Evolutionary conservation across 2,888 invertebrate species (phyloP), one percentile per base, ranked within the genome.

Genomic region (Gibbula magus): DNA sequence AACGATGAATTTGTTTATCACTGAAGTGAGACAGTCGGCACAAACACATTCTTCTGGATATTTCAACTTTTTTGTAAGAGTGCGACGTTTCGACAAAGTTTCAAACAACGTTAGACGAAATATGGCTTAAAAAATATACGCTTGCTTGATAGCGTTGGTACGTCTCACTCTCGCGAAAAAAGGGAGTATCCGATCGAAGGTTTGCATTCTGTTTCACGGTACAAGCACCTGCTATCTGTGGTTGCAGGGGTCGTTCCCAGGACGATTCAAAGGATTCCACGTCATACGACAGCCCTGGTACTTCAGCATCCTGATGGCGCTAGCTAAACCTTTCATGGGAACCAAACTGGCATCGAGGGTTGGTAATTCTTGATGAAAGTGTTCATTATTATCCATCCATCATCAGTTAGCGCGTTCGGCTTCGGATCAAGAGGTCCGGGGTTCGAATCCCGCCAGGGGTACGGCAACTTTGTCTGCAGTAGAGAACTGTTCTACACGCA

Each of bases 201-300:
- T 52, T 52, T 52, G 16, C 18, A 52, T 16, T 52, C 52, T 13
- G 52, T 13, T 13, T 13, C 10, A 13, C 18, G 16, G 13, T 10
- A 52, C 13, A 52, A 52, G 52, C 10, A 13, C 52, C 13, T 52
- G 10, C n/a, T n/a, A n/a, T n/a, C n/a, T n/a, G 10, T 45, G 22
- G 18, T 56, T 29, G 4, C 70, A 78, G 78, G 78, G 78, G 0
- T 67, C 78, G 0, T 78, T 78, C 25, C 78, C 78, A 22, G 78
- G 70, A 10, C 78, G 78, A 5, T 78, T 78, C 35, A 67, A 78
- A 53, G 78, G 70, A 0, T 67, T 78, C 20, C 70, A 78, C 53
- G 52, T 78, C 7, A 70, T 78, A 3, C 67, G 70, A 51, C 70
- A 78, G 39, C 78, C 78, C 18, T 78, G 78, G 78, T 78, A 78